Conservation (phyloP, 2,888 invertebrate species). For the Oscheius myriophilus region DNA sequence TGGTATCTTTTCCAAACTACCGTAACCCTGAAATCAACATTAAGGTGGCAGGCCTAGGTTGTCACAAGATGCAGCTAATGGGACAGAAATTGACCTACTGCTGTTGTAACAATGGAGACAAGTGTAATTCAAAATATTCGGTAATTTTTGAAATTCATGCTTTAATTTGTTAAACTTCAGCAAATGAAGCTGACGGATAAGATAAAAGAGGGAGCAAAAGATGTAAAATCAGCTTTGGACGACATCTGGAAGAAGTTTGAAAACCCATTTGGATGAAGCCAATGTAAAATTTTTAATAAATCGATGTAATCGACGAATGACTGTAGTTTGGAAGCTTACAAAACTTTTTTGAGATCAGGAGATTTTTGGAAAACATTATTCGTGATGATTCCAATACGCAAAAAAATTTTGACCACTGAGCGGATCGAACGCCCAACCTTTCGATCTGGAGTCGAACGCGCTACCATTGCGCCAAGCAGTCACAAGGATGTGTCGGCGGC, state of each 20-base stretch:
- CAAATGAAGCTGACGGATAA: background rate
- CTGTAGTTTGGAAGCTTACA: no score
- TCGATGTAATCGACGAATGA: no score
- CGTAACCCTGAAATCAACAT: no score
- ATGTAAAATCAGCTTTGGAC: background rate
- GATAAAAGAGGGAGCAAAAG: constrained; percentile 4
- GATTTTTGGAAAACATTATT: no score
- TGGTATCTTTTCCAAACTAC: no score
- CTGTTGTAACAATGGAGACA: constrained; percentile 7
- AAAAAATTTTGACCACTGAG: constrained; percentile 37
- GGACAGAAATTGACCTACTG: background rate
- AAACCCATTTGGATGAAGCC: background rate
- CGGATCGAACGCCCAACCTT: constrained; percentile 37
- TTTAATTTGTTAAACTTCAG: background rate
- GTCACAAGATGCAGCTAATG: background rate
- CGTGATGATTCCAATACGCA: no score
- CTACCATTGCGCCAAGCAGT: constrained; percentile 37
- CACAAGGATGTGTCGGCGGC: no score
- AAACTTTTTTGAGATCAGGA: no score
- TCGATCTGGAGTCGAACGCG: constrained; percentile 39
- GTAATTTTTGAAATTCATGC: background rate
- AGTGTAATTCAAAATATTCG: constrained; percentile 7
- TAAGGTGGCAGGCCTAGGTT: constrained; percentile 2
- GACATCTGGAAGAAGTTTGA: constrained; percentile 9
- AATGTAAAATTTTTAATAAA: no score